A percentile compares a stretch with the other conserved stretches of the same genome.
Conservation (phyloP, 2,113 vertebrate species). For the Microtus pennsylvanicus region DNA sequence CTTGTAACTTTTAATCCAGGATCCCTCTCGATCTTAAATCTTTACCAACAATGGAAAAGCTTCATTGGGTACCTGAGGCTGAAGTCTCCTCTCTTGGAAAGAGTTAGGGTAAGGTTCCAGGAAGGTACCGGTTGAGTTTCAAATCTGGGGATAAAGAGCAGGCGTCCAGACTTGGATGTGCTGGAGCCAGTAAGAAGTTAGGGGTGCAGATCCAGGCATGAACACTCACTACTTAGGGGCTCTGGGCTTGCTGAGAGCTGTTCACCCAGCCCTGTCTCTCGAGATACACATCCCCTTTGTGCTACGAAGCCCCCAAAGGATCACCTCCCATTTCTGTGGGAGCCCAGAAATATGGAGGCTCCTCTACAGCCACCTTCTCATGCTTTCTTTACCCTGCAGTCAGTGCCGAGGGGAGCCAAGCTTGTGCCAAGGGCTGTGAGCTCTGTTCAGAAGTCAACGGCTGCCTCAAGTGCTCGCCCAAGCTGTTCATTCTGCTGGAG, state of each 20-base stretch:
- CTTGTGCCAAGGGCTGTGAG: conserved; percentile 97
- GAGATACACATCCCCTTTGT: not conserved
- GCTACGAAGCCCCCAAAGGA: not conserved
- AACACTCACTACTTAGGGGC: not conserved
- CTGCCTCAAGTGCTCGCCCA: conserved; percentile 96
- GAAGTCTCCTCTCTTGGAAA: not conserved
- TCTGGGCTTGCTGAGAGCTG: not conserved
- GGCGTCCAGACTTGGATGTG: not conserved
- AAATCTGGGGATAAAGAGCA: not conserved
- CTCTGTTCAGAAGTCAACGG: conserved; percentile 98
- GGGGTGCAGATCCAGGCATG: too few species aligned
- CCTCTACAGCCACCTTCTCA: not conserved
- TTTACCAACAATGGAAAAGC: not conserved
- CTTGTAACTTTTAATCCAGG: not conserved
- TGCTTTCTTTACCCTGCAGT: conserved; percentile 85
- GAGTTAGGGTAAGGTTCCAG: not conserved
- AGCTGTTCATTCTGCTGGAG: conserved; percentile 98
- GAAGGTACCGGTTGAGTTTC: not conserved
- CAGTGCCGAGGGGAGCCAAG: conserved; percentile 93
- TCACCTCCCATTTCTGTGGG: not conserved
- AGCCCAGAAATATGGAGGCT: not conserved
- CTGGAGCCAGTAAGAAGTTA: not conserved
- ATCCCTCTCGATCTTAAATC: conserved; percentile 28
- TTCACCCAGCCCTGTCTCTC: not conserved
- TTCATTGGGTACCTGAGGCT: not conserved